Conservation (phyloP, 2,888 invertebrate species). For the Ichneumoninae sp. region DNA sequence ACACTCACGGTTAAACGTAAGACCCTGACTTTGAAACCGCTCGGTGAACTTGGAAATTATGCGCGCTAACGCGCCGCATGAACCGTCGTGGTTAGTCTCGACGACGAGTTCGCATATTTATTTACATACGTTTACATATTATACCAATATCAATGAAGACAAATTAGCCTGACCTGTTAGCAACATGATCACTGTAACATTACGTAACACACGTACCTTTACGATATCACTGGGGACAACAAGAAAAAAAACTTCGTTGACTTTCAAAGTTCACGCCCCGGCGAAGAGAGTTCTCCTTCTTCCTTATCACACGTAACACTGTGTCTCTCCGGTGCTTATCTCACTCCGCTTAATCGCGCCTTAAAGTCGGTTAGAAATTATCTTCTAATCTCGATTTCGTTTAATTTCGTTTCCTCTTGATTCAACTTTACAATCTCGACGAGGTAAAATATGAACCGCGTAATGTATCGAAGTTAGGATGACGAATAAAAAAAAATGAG, state of each 20-base stretch:
- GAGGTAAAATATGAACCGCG: neutral
- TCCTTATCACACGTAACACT: slow-evolving; percentile 57
- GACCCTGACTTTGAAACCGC: slow-evolving; percentile 76
- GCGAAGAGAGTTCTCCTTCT: slow-evolving; percentile 18
- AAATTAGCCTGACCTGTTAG: slow-evolving; percentile 10
- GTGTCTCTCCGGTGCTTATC: slow-evolving; percentile 18
- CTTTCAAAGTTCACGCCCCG: neutral
- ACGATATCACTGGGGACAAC: slow-evolving; percentile 70
- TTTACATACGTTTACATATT: slow-evolving; percentile 5
- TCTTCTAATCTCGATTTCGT: neutral
- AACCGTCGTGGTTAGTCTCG: slow-evolving; percentile 32
- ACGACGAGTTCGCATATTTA: slow-evolving; percentile 10
- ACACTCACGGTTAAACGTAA: slow-evolving; percentile 50
- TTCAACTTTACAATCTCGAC: neutral
- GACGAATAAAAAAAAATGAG: neutral
- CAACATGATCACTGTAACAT: slow-evolving; percentile 42
- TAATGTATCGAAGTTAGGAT: neutral
- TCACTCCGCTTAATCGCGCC: slow-evolving; percentile 47
- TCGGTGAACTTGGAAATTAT: slow-evolving; percentile 74
- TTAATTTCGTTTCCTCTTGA: neutral
- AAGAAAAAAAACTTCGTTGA: slow-evolving; percentile 55
- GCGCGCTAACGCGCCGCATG: slow-evolving; percentile 42
- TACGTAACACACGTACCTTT: slow-evolving; percentile 73
- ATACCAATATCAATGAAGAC: slow-evolving; percentile 2
- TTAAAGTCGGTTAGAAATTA: neutral